Evolutionary conservation across 2,888 invertebrate genomes (phyloP).

Genomic region (Morinoia aosen): DNA sequence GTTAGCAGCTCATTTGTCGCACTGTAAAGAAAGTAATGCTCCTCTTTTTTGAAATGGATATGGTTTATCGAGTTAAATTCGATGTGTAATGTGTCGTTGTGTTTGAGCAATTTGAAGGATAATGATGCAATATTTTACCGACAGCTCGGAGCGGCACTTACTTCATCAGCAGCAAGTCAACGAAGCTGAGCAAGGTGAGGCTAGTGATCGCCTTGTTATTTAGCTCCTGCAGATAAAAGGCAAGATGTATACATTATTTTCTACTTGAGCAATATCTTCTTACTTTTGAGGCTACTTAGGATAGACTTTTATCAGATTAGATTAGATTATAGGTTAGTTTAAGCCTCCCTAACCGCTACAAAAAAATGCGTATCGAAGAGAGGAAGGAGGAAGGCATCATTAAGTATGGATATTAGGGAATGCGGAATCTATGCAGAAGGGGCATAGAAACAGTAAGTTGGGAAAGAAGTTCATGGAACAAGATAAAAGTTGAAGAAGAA

Average conservation of each 20-base stretch:
- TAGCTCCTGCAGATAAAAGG: not conserved
- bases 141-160: slow-evolving; percentile 74
- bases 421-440: too few relatives aligned
- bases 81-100: not conserved
- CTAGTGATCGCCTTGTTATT: not conserved
- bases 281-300: not conserved
- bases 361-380: too few relatives aligned
- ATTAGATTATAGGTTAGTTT: too few relatives aligned
- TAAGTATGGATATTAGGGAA: too few relatives aligned
- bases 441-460: too few relatives aligned
- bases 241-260: not conserved
- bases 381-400: too few relatives aligned
- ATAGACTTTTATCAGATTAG: too few relatives aligned
- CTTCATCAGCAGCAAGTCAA: slow-evolving; percentile 89
- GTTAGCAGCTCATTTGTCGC: not conserved
- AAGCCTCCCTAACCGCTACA: too few relatives aligned
- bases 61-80: not conserved
- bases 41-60: not conserved
- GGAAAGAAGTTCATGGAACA: too few relatives aligned
- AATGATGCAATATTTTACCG: not conserved
- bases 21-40: not conserved
- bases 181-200: slow-evolving; percentile 86
- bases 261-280: not conserved
- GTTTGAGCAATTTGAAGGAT: not conserved
- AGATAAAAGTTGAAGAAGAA: too few relatives aligned